Evolutionary conservation across 2,797 vertebrate genomes (phyloP).

Genomic region (Alectoris magna): DNA sequence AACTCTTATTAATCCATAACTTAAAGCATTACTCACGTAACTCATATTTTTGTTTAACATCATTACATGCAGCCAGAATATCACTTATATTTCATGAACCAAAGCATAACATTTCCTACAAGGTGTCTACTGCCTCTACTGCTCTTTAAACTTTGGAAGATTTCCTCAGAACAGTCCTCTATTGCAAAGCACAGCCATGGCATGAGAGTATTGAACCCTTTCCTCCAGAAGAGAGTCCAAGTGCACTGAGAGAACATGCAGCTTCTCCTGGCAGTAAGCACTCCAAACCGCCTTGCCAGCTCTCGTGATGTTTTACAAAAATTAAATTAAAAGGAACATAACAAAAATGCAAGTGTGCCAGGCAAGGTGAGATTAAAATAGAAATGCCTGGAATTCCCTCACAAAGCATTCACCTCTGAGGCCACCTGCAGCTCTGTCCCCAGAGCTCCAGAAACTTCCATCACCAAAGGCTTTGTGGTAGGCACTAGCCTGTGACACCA

Average conservation of each 20-base stretch:
- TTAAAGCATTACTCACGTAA: neutral
- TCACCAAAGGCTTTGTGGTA: rapidly evolving
- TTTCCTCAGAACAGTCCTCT: neutral
- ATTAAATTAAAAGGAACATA: neutral
- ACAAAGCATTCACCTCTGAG: neutral
- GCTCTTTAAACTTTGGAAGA: neutral
- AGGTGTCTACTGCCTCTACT: neutral
- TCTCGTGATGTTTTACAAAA: neutral
- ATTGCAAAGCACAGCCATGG: rapidly evolving
- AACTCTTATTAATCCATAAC: neutral
- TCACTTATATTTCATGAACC: neutral
- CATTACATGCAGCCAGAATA: neutral
- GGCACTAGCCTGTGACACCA: rapidly evolving
- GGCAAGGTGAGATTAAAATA: neutral
- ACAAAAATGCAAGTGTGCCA: neutral
- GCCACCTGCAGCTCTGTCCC: neutral
- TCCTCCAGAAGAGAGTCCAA: no score
- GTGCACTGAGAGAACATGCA: neutral
- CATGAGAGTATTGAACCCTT: neutral
- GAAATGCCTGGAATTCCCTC: neutral
- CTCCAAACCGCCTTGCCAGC: rapidly evolving
- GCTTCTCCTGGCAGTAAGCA: neutral
- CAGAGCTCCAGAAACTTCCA: neutral
- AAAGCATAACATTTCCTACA: neutral
- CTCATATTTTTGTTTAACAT: neutral